These are phyloP conservation scores for Pitta sordida DNA, from an alignment of 2,113 vertebrate species.

Conservation along the genomic window DNA sequence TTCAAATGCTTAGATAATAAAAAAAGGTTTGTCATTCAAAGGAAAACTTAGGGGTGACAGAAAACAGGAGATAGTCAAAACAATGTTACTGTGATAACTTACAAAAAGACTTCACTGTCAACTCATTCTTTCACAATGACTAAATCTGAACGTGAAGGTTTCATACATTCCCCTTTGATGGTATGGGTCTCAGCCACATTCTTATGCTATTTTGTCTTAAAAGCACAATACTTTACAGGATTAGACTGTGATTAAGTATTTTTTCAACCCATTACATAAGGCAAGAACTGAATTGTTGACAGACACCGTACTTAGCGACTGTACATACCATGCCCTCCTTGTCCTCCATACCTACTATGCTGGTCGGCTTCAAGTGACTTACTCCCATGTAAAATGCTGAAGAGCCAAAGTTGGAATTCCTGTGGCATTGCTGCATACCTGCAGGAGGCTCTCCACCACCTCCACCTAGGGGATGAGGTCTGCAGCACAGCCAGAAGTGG, in stretches of 20 bases:
- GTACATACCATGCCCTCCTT: neutral
- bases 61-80: neutral
- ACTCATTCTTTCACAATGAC: neutral
- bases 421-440: neutral
- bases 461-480: fast-evolving
- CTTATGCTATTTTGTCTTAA: neutral
- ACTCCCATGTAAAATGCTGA: fast-evolving
- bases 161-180: neutral
- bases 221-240: neutral
- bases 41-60: neutral
- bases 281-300: fast-evolving
- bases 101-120: neutral
- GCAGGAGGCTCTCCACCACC: fast-evolving
- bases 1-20: neutral
- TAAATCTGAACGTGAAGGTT: neutral
- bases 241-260: neutral
- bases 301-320: neutral
- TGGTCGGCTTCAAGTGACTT: neutral
- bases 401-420: neutral
- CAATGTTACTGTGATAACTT: neutral
- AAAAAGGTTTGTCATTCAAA: neutral
- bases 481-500: neutral
- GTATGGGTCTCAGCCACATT: neutral
- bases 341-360: fast-evolving
- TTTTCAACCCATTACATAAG: neutral